These are phyloP conservation scores for Schizaphis graminum DNA, from an alignment of 2,888 invertebrate species.

Conservation along the genomic window DNA sequence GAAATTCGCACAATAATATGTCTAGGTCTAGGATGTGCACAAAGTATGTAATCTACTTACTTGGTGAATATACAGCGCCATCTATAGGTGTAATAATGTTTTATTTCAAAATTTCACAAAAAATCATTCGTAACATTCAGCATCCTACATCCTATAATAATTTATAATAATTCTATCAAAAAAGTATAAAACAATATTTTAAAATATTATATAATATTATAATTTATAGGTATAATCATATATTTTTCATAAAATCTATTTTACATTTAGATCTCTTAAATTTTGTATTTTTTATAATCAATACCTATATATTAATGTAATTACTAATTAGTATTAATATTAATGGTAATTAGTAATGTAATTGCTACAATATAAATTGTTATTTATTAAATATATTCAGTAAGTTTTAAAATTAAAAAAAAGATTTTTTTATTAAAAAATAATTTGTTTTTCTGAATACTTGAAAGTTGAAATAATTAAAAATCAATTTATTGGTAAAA, in stretches of 20 bases:
- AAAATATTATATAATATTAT: background rate
- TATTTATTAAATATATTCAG: background rate
- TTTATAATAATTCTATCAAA: background rate
- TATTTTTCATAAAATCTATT: background rate
- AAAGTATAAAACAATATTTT: background rate
- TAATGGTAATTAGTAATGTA: background rate
- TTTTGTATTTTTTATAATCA: background rate
- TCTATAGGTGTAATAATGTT: background rate
- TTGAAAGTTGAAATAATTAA: background rate
- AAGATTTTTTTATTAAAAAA: background rate
- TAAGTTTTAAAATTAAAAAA: background rate
- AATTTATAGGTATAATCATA: too few relatives aligned
- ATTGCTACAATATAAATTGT: background rate
- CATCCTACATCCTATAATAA: background rate
- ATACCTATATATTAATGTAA: background rate
- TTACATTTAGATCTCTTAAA: background rate
- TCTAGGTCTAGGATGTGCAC: background rate
- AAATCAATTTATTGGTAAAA: background rate
- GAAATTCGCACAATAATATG: too few relatives aligned
- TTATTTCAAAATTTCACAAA: background rate
- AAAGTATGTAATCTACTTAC: background rate
- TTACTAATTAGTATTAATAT: too few relatives aligned
- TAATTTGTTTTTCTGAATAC: background rate
- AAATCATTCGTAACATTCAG: background rate
- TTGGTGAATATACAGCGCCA: background rate